Percentiles rank a stretch among this genome's conserved stretches.
These are phyloP conservation scores for Dusona sp. DNA, from an alignment of 2,888 invertebrate genomes.

Conservation along the genomic window DNA sequence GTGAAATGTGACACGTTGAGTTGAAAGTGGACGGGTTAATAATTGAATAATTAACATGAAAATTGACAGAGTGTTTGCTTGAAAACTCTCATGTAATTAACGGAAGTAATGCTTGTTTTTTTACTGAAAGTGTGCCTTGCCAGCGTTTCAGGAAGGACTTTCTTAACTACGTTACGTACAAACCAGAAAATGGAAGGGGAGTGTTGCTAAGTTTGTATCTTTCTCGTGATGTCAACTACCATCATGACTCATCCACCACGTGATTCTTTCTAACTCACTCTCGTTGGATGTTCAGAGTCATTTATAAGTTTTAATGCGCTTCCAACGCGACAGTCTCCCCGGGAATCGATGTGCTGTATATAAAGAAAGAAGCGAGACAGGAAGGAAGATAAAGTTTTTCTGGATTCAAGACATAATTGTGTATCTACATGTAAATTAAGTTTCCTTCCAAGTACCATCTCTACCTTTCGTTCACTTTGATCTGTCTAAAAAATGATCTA, in stretches of 20 bases:
- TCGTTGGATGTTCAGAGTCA: conserved; percentile 32
- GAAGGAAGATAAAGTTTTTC: conserved; percentile 36
- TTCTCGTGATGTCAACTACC: conserved; percentile 40
- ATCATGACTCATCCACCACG: conserved; percentile 47
- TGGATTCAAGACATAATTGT: not conserved
- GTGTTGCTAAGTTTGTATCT: conserved; percentile 18
- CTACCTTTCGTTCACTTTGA: not conserved
- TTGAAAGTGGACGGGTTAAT: not conserved
- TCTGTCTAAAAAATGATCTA: not conserved
- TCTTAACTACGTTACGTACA: conserved; percentile 9
- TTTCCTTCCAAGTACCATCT: not conserved
- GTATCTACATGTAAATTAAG: conserved; percentile 9
- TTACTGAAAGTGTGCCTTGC: not conserved
- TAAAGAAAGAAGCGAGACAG: conserved; percentile 6
- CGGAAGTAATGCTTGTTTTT: not conserved
- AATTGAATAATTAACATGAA: not conserved
- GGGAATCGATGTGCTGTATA: conserved; percentile 1
- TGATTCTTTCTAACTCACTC: conserved; percentile 43
- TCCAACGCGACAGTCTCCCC: conserved; percentile 30
- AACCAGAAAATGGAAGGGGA: conserved; percentile 14
- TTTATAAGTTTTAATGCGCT: conserved; percentile 65
- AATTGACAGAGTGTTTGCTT: not conserved
- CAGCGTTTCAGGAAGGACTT: not conserved
- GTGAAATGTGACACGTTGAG: not conserved
- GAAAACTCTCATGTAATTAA: not conserved